Base-by-base conservation (phyloP, 1,140 invertebrate genomes). In the Medauroidea extradentata region DNA sequence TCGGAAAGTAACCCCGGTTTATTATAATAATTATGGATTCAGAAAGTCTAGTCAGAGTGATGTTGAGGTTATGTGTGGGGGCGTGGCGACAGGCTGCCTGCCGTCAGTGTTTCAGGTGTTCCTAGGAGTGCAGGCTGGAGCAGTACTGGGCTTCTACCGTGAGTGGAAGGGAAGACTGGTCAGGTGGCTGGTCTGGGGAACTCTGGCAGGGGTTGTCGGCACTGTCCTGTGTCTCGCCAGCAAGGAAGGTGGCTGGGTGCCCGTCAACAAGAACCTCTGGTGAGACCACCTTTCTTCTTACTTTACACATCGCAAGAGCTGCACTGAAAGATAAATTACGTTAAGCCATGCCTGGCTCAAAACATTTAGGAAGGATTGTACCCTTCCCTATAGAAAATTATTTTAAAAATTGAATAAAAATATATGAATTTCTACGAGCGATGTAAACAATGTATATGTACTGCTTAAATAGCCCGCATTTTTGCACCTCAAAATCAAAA, bases 121-220 rank as follows among this genome's bases (percentile, higher is more conserved):
- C 65, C 71, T 92, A 43, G 91, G 91, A 24, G 80, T 93, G 21
- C 91, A 96, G 73, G 91, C 90, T 23, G 93, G 93, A 0, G 84
- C 86, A 38, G 91, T 90, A 3, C 75, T 93, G 9, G 73, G 90
- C 3, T 83, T 85, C 13, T 73, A 76, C 54, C 87, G 87, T 63
- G 76, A 79, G 57, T 81, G 82, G 67, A 83, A 53, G 24, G 50
- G 79, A 0, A 81, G 88, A 57, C 69, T 93, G 1, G 75, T 84
- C 2, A 81, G 91, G 57, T 94, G 88, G 89, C 59, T 88, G 0
- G 63, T 80, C 1, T 89, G 86, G 82, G 82, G 80, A 9, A 39
- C 82, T 1, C 46, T 81, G 0, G 74, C 79, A 70, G 87, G 87
- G 19, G 70, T 88, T 1, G 66, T 89, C 18, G 91, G 86, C 29